Conservation (phyloP, 1,140 invertebrate species). For the Lanistes nyassanus region DNA sequence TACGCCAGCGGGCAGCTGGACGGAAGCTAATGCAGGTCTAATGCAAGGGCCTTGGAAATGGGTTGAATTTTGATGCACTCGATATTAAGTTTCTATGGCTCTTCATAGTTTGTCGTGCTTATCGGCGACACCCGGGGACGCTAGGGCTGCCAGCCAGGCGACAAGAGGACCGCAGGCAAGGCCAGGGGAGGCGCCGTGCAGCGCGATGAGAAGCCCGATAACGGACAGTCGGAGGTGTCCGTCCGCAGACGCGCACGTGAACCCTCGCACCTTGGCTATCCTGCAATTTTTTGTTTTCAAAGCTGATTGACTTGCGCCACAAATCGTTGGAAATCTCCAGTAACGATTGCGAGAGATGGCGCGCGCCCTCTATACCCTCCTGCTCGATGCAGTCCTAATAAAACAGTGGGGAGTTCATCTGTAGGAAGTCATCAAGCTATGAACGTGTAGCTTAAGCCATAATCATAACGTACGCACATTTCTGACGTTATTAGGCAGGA, state of each 20-base stretch:
- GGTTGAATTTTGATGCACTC: slow-evolving; percentile 47
- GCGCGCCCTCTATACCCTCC: slow-evolving; percentile 11
- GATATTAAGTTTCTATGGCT: slow-evolving; percentile 45
- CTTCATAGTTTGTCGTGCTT: slow-evolving; percentile 41
- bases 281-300: too few relatives aligned
- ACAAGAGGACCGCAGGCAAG: slow-evolving; percentile 11
- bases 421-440: too few relatives aligned
- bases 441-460: too few relatives aligned
- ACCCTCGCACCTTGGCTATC: slow-evolving; percentile 27
- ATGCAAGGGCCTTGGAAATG: slow-evolving; percentile 35
- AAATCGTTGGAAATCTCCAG: neutral
- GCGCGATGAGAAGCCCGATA: slow-evolving; percentile 19
- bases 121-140: slow-evolving; percentile 30
- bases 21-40: slow-evolving; percentile 27
- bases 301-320: neutral
- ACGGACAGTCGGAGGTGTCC: slow-evolving; percentile 12
- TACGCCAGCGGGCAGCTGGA: slow-evolving; percentile 16
- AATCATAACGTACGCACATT: too few relatives aligned
- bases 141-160: slow-evolving; percentile 27
- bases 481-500: too few relatives aligned
- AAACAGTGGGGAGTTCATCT: neutral
- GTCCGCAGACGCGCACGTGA: neutral
- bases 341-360: slow-evolving; percentile 10
- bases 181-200: slow-evolving; percentile 15
- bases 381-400: neutral